Base-by-base conservation (phyloP, 2,113 vertebrate genomes). In the Chaetorhynchus papuensis region DNA sequence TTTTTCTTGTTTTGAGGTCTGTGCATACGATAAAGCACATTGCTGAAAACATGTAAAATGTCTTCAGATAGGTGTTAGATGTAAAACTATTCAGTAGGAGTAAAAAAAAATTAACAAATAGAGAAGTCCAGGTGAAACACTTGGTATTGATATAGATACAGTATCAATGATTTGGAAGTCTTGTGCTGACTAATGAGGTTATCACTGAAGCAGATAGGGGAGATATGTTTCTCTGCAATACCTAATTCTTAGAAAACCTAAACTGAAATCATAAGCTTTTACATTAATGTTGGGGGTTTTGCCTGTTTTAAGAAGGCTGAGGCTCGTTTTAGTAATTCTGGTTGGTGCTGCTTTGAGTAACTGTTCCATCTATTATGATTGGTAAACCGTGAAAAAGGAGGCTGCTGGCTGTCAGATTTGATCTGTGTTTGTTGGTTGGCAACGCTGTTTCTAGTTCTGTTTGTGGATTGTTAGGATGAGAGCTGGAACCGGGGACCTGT, bases 221-320 rank as follows among this genome's bases (percentile, higher is more conserved):
- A 80, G 54, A 31, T 52, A 10, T 2, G 5, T 86, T 88, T 88
- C 27, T 92, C 53, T 89, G 22, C 78, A 69, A 2, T 79, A 37
- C 4, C 22, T 52, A 20, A 44, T 85, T 79, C 39, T 80, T 86
- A 15, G 0, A 3, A 76, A 53, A 56, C 9, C 24, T 49, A 42
- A 90, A 87, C 14, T 85, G 45, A 65, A 92, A 53, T 69, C 30
- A 45, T 10, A 57, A 27, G 14, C 13, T 85, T 83, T 80, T 65
- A 65, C 2, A 0, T 47, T 16, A 50, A 24, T 35, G 6, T 60
- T 39, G 12, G 7, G 30, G 4, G 4, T 0, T 37, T 47, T 70
- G 7, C 27, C 27, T 65, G 2, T 28, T 80, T 17, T 37, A 50
- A 77, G 75, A 41, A 47, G 23, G 31, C 37, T 79, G 33, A 69